Evolutionary conservation across 2,888 invertebrate genomes (phyloP).

Genomic region (Lithophane socia): DNA sequence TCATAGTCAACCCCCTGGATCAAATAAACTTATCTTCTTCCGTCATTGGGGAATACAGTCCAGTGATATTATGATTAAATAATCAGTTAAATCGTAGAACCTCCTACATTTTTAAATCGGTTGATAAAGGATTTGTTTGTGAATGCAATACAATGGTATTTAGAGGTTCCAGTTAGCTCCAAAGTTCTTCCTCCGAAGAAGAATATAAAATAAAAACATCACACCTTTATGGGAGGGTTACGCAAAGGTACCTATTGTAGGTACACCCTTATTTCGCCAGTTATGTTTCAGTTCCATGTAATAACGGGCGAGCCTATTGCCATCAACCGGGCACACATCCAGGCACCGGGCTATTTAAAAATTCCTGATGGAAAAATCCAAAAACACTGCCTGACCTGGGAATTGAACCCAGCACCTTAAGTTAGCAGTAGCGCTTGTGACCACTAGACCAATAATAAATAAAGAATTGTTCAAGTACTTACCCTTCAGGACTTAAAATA

Average conservation of each 20-base stretch:
- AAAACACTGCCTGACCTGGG: background rate
- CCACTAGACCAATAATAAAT: background rate
- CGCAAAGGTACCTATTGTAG: background rate
- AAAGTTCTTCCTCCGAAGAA: background rate
- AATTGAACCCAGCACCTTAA: background rate
- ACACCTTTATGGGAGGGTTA: background rate
- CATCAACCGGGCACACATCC: background rate
- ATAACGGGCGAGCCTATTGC: background rate
- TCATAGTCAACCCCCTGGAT: no score
- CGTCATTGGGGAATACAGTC: background rate
- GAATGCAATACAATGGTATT: background rate
- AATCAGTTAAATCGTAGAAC: background rate
- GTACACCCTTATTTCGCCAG: background rate
- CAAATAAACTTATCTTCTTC: background rate
- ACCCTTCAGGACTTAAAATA: conserved; percentile 75
- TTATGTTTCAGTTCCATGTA: background rate
- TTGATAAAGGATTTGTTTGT: background rate
- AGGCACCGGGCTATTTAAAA: background rate
- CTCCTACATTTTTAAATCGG: background rate
- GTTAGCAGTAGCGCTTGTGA: background rate
- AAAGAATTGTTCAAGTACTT: conserved; percentile 51
- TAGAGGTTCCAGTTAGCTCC: background rate
- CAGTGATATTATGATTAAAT: background rate
- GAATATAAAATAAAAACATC: background rate
- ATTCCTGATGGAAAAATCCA: background rate